phyloP scores from a whole-genome alignment of 1,140 invertebrate species.

The Procambarus clarkii region DNA sequence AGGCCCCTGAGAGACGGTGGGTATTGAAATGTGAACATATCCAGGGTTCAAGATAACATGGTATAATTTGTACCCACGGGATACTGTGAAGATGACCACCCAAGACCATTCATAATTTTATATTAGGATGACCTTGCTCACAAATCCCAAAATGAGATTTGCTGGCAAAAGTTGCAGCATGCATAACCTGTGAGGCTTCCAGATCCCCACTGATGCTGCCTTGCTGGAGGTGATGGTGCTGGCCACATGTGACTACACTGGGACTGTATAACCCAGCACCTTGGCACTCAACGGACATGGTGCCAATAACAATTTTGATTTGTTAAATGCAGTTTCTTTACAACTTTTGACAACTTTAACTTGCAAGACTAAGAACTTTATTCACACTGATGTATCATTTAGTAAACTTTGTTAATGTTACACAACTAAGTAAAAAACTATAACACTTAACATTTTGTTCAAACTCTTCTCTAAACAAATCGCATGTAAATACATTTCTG shows the following conservation, averaged over 20 bases:
- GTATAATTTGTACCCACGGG: slow-evolving; percentile 34
- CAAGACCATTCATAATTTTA: slow-evolving; percentile 16
- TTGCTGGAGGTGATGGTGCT: slow-evolving; percentile 32
- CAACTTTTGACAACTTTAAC: slow-evolving; percentile 60
- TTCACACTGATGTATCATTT: slow-evolving; percentile 61
- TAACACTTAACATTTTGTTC: slow-evolving; percentile 63
- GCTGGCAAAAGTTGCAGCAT: slow-evolving; percentile 9
- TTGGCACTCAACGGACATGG: slow-evolving; percentile 56
- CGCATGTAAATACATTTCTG: slow-evolving; percentile 65
- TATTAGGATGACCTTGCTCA: slow-evolving; percentile 23
- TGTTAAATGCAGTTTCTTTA: slow-evolving; percentile 55
- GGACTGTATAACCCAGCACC: slow-evolving; percentile 37
- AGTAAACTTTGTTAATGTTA: slow-evolving; percentile 62
- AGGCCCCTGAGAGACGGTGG: slow-evolving; percentile 16
- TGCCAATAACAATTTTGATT: slow-evolving; percentile 64
- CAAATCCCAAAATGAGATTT: neutral
- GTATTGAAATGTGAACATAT: slow-evolving; percentile 29
- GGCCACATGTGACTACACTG: slow-evolving; percentile 48
- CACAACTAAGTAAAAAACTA: slow-evolving; percentile 70
- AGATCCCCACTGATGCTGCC: slow-evolving; percentile 27
- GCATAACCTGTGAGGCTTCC: neutral
- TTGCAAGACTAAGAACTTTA: slow-evolving; percentile 48
- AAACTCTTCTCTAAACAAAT: slow-evolving; percentile 67
- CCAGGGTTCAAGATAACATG: slow-evolving; percentile 26
- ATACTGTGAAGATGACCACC: slow-evolving; percentile 5